Percentiles rank a stretch among this genome's conserved stretches.
phyloP scores from a whole-genome alignment of 2,113 vertebrate species.

The Larimichthys polyactis region DNA sequence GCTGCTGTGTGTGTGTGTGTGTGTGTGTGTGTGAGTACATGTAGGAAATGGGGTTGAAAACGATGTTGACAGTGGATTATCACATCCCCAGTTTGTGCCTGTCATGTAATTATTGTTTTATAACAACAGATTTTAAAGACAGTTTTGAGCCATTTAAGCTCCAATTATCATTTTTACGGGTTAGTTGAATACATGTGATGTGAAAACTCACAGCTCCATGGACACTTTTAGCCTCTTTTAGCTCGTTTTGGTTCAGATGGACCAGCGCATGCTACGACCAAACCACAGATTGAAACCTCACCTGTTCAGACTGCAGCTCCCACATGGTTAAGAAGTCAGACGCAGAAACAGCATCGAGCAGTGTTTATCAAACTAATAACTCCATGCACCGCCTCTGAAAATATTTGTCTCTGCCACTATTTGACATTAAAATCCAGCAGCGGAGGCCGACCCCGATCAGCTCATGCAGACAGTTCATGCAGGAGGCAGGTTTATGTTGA shows the following conservation, averaged over 20 bases:
- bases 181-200: neutral
- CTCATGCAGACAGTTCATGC: too few relatives aligned
- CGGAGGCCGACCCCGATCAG: too few relatives aligned
- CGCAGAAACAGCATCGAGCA: too few relatives aligned
- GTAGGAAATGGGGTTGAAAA: conserved; percentile 21
- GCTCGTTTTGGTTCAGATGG: neutral
- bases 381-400: too few relatives aligned
- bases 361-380: too few relatives aligned
- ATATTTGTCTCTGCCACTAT: too few relatives aligned
- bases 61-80: conserved; percentile 44
- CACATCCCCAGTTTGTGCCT: conserved; percentile 9
- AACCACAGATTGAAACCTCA: neutral
- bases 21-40: conserved; percentile 39
- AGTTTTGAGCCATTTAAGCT: conserved; percentile 2
- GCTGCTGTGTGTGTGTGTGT: conserved; percentile 24
- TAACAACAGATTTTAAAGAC: neutral
- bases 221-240: neutral
- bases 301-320: too few relatives aligned
- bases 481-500: too few relatives aligned
- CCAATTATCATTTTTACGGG: neutral
- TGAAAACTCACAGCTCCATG: neutral
- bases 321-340: too few relatives aligned
- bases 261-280: neutral
- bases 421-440: too few relatives aligned
- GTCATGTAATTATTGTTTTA: conserved; percentile 29